These are phyloP conservation scores for Limosa lapponica DNA, from an alignment of 2,797 vertebrate genomes.

Conservation along the genomic window DNA sequence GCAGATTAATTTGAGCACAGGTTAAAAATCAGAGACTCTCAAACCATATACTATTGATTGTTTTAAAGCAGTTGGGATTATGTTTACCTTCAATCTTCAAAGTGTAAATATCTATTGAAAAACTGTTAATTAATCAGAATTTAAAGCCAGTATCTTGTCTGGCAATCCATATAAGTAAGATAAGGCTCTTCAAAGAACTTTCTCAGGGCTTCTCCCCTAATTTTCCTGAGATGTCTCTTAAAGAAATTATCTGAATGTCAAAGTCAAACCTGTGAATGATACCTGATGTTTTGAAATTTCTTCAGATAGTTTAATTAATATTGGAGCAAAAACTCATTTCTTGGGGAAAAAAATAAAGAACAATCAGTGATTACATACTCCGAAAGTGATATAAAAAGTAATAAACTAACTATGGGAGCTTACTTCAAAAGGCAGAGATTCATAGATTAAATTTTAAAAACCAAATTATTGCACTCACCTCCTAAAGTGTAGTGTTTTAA, in stretches of 20 bases:
- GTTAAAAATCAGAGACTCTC: background rate
- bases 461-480: background rate
- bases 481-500: conserved; percentile 22
- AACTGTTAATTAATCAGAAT: background rate
- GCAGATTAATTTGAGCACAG: background rate
- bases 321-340: background rate
- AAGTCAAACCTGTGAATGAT: background rate
- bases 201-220: background rate
- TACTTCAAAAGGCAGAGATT: background rate
- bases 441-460: background rate
- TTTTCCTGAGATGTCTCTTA: background rate
- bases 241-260: background rate
- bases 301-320: background rate
- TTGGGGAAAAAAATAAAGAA: background rate
- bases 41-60: background rate
- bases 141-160: background rate
- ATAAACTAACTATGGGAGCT: background rate
- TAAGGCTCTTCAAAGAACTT: background rate
- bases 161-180: background rate
- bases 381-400: background rate
- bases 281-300: background rate
- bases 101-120: background rate
- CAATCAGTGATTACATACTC: background rate
- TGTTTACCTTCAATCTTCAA: background rate
- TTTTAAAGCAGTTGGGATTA: background rate